These are phyloP conservation scores for Pseudochirops cupreus DNA, from an alignment of 2,797 vertebrate genomes.

Conservation along the genomic window DNA sequence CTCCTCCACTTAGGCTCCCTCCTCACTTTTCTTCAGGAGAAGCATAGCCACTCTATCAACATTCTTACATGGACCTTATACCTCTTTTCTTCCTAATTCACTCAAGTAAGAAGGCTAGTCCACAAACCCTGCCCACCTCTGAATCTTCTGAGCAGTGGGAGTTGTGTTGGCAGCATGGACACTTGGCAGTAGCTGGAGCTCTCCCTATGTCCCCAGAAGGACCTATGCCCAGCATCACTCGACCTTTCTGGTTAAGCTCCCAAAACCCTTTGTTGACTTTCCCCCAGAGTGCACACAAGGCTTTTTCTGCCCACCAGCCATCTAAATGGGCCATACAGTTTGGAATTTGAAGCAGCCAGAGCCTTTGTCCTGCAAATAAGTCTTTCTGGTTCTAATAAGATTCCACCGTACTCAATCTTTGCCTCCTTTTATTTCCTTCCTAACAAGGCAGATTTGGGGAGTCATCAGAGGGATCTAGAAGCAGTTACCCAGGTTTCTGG, in stretches of 20 bases:
- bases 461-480: not conserved
- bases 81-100: not conserved
- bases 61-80: not conserved
- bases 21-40: not conserved
- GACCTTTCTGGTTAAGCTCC: not conserved
- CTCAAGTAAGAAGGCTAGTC: not conserved
- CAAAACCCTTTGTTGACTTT: conserved; percentile 8
- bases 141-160: not conserved
- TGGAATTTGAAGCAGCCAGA: not conserved
- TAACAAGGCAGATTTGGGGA: not conserved
- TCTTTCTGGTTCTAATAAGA: not conserved
- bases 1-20: not conserved
- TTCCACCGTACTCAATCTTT: not conserved
- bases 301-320: not conserved
- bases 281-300: not conserved
- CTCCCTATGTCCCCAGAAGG: not conserved
- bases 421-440: not conserved
- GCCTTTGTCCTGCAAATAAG: not conserved
- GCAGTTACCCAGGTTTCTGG: not conserved
- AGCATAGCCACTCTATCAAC: not conserved
- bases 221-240: not conserved
- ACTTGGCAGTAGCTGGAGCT: not conserved
- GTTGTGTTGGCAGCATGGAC: not conserved
- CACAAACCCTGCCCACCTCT: not conserved
- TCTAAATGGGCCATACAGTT: not conserved